Evolutionary conservation across 1,140 invertebrate species (phyloP), one percentile per base, ranked within the genome.

Genomic region (Zaprionus ghesquierei): DNA sequence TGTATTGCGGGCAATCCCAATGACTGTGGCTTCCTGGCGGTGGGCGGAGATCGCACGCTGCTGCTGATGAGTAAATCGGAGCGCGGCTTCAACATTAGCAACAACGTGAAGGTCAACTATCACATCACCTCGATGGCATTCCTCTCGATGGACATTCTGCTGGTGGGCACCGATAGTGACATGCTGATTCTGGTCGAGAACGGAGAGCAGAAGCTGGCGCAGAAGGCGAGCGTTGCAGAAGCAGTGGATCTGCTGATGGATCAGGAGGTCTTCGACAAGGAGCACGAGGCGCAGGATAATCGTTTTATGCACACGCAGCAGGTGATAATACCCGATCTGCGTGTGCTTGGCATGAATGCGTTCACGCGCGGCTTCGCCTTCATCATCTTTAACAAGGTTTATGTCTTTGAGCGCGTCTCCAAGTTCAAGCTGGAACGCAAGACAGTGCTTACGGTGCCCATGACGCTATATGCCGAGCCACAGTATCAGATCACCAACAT

Each of bases 1-100:
- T 85, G 81, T 55, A 75, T 92, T 46, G 78, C 90, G 1, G 86
- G 87, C 12, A 96, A 96, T 93, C 96, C 96, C 4, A 93, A 92
- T 46, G 96, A 97, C 75, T 92, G 93, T 31, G 95, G 95, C 27
- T 94, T 96, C 38, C 73, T 97, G 2, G 95, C 95, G 35, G 92
- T 96, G 0, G 94, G 95, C 27, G 97, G 96, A 2, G 93, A 94
- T 61, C 93, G 93, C 1, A 93, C 94, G 0, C 94, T 97, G 69
- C 94, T 95, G 79, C 93, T 97, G 60, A 93, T 96, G 70, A 95
- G 94, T 18, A 95, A 95, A 60, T 94, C 94, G 20, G 96, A 97
- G 69, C 94, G 94, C 2, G 93, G 94, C 18, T 95, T 97, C 92
- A 90, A 65, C 50, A 94, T 95, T 35, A 96, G 95, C 79, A 95